Base-by-base conservation (phyloP, 1,140 invertebrate species). In the Drosophila persimilis region DNA sequence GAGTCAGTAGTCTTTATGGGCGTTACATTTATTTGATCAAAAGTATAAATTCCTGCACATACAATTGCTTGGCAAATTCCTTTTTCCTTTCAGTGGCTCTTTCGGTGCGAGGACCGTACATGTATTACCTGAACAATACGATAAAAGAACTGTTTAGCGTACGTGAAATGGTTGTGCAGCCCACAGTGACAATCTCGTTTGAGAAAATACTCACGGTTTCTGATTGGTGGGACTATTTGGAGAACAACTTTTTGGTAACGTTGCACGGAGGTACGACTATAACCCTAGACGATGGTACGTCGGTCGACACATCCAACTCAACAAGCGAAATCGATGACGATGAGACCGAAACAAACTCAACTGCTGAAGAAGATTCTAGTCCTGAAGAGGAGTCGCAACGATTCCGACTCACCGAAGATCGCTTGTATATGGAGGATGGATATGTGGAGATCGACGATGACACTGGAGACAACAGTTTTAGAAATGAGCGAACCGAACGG, bases 71-170 rank as follows among this genome's bases (percentile, higher is more conserved):
- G 4, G 4, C 0, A 26, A 5, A 26, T 6, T 5, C 3, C 0
- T 0, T 24, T 41, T 9, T 8, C 6, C n/a, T 17, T 51, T 1
- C 48, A 88, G 89, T 90, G 1, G 76, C 81, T 0, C 51, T 86
- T 1, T 84, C 89, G 1, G 74, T 86, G 6, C 85, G 85, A 0
- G 73, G 90, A 29, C 60, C 77, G 0, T 89, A 89, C 7, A 90
- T 90, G 89, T 90, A 89, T 44, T 90, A 88, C 24, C 88, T 90
- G 6, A 90, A 89, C 24, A 74, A 88, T 35, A 84, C 79, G 1
- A 77, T 90, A 20, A 76, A 79, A 13, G 76, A 65, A 22, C 64
- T 89, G 2, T 90, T 90, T 11, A 64, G 71, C 2, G 53, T 41
- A 9, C 72, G 81, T 2, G 77, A 84, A 7, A 45, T 88, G 48